Evolutionary conservation across 2,888 invertebrate species (phyloP).

Genomic region (Megaustenia siamemsis): DNA sequence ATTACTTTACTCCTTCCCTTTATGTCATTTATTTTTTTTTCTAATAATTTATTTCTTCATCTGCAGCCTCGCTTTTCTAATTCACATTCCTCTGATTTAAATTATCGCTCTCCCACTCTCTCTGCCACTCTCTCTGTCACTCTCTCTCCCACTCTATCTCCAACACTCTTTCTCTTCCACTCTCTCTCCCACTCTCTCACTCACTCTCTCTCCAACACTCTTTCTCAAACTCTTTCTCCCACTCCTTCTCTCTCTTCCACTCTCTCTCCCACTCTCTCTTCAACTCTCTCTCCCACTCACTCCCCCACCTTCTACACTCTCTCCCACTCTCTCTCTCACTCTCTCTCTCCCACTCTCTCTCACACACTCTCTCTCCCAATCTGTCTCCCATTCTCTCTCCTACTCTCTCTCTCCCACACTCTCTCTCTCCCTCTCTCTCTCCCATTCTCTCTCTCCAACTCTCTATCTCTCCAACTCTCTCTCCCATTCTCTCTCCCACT

Average conservation of each 20-base stretch:
- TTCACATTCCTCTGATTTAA: neutral
- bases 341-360: neutral
- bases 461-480: neutral
- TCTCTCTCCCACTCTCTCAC: no score
- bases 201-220: neutral
- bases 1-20: no score
- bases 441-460: neutral
- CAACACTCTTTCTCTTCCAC: no score
- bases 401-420: neutral
- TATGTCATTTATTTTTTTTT: no score
- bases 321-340: slow-evolving; percentile 14
- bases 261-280: neutral
- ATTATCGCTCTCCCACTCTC: neutral
- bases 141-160: no score
- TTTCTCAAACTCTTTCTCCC: slow-evolving; percentile 25
- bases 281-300: neutral
- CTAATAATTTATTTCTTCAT: no score
- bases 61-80: neutral
- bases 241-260: neutral
- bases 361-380: neutral
- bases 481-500: neutral
- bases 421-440: slow-evolving; percentile 1
- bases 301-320: neutral
- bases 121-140: slow-evolving; percentile 24
- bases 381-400: neutral